Conservation (phyloP, 1,140 invertebrate species). For the Muscidifurax raptorellus region DNA sequence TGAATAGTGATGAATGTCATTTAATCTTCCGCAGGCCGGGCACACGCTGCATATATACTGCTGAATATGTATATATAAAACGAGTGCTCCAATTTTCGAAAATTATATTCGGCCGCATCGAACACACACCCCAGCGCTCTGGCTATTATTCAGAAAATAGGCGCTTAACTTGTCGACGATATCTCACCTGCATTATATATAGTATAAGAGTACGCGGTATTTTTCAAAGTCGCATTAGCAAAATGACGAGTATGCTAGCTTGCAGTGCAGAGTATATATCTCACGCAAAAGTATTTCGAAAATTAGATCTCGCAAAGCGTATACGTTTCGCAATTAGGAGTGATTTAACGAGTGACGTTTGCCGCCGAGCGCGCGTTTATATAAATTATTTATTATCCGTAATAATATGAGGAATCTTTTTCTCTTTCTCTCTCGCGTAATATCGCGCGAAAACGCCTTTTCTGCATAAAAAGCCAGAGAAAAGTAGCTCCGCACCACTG, state of each 20-base stretch:
- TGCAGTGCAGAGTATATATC: conserved; percentile 11
- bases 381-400: conserved; percentile 46
- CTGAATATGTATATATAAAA: conserved; percentile 30
- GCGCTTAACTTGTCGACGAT: no score
- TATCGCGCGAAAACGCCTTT: conserved; percentile 46
- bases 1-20: conserved; percentile 1
- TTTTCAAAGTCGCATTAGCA: background rate
- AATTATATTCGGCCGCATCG: background rate
- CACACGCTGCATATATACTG: background rate
- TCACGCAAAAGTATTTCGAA: conserved; percentile 9
- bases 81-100: background rate
- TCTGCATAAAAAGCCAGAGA: conserved; percentile 25
- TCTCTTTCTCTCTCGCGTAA: conserved; percentile 25
- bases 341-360: conserved; percentile 24
- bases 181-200: no score
- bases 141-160: background rate
- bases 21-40: background rate
- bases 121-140: background rate
- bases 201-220: background rate
- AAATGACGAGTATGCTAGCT: background rate
- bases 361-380: background rate
- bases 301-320: conserved; percentile 21
- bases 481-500: conserved; percentile 39
- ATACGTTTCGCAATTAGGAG: conserved; percentile 21
- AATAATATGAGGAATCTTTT: conserved; percentile 34